Evolutionary conservation across 2,797 vertebrate species (phyloP), one percentile per base, ranked within the genome.

Genomic region (Chaetodon trifasciatus): DNA sequence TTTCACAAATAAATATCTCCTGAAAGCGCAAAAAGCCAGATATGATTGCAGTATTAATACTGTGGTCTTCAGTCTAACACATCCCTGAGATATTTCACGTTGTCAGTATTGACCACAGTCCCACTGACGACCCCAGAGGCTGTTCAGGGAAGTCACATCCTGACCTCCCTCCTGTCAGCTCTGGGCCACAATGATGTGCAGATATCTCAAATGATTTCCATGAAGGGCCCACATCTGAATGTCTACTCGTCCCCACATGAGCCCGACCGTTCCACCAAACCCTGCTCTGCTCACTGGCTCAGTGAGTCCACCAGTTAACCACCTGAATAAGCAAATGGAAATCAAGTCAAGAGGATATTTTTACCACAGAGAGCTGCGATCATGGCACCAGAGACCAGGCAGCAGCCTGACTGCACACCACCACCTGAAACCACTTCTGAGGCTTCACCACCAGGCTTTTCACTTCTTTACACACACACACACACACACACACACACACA

Each of bases 381-480:
- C 63, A 61, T 35, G 65, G 56, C 53, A 63, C 3, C 28, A 49
- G 24, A 11, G 35, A 28, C 56, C 44, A 60, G 42, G 53, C 77
- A 63, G 56, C 16, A 46, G 67, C 19, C 32, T 42, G 40, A 16
- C 82, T 77, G 58, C 68, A 73, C 49, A 55, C n/a, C 58, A 52
- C 61, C 57, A 79, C 69, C 74, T 79, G 86, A 88, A 79, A 74
- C 79, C 70, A 70, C 75, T 75, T 60, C 72, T 70, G 86, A 76
- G 57, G 62, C 62, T 57, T 57, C 63, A 78, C 70, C 68, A 12
- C 61, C 64, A 74, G 73, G 78, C 24, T 80, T 68, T 50, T 23
- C 57, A 67, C 53, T 58, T 23, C 13, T 35, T 71, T 56, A 50
- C 47, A 28, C 52, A 52, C 70, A 44, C 52, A 24, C 50, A 55